phyloP scores from a whole-genome alignment of 2,888 invertebrate species.

The Drosophila colorata region DNA sequence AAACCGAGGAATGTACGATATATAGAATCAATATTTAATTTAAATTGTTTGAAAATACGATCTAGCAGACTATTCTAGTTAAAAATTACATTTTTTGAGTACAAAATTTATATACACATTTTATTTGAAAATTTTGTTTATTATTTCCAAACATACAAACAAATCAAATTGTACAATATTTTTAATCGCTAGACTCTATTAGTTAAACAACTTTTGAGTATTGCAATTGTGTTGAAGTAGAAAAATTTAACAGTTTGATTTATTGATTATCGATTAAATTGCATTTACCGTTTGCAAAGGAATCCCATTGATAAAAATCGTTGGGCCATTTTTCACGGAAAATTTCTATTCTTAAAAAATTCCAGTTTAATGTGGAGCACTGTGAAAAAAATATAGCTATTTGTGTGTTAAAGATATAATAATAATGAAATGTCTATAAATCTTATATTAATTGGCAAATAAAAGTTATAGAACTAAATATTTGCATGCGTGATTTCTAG shows the following conservation, averaged over 20 bases:
- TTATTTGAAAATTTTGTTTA: too few relatives aligned
- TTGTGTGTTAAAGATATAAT: too few relatives aligned
- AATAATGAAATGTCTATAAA: neutral
- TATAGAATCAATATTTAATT: too few relatives aligned
- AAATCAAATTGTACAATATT: too few relatives aligned
- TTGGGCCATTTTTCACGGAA: neutral
- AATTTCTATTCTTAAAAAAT: neutral
- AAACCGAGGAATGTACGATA: too few relatives aligned
- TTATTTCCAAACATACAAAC: too few relatives aligned
- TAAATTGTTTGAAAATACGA: too few relatives aligned
- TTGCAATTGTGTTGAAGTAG: neutral
- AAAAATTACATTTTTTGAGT: too few relatives aligned
- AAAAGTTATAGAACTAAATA: slow-evolving; percentile 1
- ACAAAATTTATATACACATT: too few relatives aligned
- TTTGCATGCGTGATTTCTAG: neutral
- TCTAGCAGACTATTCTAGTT: too few relatives aligned
- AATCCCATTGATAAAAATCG: neutral
- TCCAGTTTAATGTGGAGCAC: too few relatives aligned
- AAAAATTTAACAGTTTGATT: neutral
- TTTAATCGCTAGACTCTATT: neutral
- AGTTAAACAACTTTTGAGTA: neutral
- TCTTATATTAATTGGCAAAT: neutral
- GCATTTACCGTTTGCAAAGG: neutral
- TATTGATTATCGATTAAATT: slow-evolving; percentile 2
- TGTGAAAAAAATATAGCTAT: neutral